Base-by-base conservation (phyloP, 2,888 invertebrate genomes). In the Mactromeris polynyma region DNA sequence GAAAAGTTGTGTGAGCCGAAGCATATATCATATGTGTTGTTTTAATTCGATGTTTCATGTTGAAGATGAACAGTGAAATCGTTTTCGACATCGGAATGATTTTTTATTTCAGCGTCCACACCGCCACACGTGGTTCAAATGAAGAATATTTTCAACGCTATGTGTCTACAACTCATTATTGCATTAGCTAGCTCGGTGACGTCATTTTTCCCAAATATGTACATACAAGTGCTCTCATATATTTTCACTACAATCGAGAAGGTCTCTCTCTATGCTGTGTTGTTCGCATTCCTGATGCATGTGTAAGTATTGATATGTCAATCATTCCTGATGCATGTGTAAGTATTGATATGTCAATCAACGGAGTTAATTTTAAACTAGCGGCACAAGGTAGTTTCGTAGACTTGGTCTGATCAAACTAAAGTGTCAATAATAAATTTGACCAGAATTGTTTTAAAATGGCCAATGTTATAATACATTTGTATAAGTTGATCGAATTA, bases 271-370 rank as follows among this genome's bases (percentile, higher is more conserved):
- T 89, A 93, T 77, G 90, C 94, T 78, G 90, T 93, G 14, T 54
- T 94, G 54, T 93, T 91, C 89, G 93, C 94, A 42, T 94, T 95
- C 69, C 85, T 95, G 46, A 93, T 93, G 86, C 95, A 95, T 81
- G 92, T 95, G 95, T 95, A 92, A 94, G 95, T 83, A 38, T 51
- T 21, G 0, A 2, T 46, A n/a, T n/a, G n/a, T n/a, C n/a, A n/a
- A n/a, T n/a, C 94, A 42, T 94, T 95, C 69, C 85, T 95, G 46
- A 93, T 93, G 86, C 95, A 95, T 81, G 92, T 95, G 95, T 95
- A 92, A 94, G 95, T 83, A 38, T 51, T 21, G 0, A 2, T 46
- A n/a, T n/a, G n/a, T n/a, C n/a, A n/a, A n/a, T n/a, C 94, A 42
- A n/a, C n/a, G n/a, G n/a, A n/a, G n/a, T n/a, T n/a, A n/a, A n/a